Base-by-base conservation (phyloP, 2,113 vertebrate species). In the Cyanistes caeruleus region DNA sequence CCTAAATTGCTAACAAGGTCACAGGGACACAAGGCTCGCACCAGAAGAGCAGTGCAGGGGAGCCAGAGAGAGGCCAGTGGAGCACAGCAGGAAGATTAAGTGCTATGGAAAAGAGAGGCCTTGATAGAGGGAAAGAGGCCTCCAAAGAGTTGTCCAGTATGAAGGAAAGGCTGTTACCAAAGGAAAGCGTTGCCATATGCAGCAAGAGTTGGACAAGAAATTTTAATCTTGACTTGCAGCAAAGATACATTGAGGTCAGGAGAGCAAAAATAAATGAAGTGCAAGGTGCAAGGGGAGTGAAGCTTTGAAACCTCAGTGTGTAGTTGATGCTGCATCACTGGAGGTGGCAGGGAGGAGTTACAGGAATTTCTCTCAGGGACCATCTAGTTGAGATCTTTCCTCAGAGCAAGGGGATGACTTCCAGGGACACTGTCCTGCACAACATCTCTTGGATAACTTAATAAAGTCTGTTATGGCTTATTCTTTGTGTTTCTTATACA, bases 131-230 rank as follows among this genome's bases (percentile, higher is more conserved):
- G 65, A 69, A 90, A 84, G 81, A 82, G 75, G 89, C 21, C 77
- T 89, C 89, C 81, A 82, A 82, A 94, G 76, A 68, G 52, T 87
- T 89, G 60, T 95, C 80, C 77, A 64, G 33, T 76, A 82, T 76
- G 81, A 97, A 87, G 56, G 35, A 95, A 87, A 92, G 44, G 69
- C 56, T 95, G 83, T 95, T 92, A 95, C 87, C 77, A 76, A 75
- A 84, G 79, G 52, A 93, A 89, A 89, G 21, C 17, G 51, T 87
- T 91, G 56, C 81, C 16, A 1, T 91, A 73, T 84, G 58, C 65
- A 75, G 56, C 69, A 81, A 72, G 60, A 92, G 39, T 30, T 94
- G 73, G 84, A 95, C 31, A 56, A 89, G 53, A 87, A 81, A 89
- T 27, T 64, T 46, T 37, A 60, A 60, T 52, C 33, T 68, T 78